These are phyloP conservation scores for Drosophila leonis DNA, from an alignment of 2,888 invertebrate species.

Conservation along the genomic window DNA sequence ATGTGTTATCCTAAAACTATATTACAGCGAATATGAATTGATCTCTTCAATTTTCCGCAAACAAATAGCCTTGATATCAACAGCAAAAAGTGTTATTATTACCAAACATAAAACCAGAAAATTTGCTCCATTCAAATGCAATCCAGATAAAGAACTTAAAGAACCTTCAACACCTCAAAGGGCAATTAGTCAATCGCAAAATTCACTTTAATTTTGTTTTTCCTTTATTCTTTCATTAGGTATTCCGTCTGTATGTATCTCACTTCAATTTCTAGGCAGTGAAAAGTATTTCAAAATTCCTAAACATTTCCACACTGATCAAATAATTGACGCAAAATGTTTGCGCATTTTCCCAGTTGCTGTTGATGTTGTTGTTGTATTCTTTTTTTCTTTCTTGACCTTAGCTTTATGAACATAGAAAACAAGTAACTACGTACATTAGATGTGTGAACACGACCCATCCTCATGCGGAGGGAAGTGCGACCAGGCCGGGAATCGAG, in stretches of 20 bases:
- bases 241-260: not conserved
- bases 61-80: not conserved
- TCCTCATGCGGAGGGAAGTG: slow-evolving; percentile 48
- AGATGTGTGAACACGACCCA: slow-evolving; percentile 73
- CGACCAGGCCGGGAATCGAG: slow-evolving; percentile 61
- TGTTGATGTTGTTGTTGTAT: slow-evolving; percentile 11
- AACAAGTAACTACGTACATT: slow-evolving; percentile 71
- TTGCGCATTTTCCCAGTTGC: slow-evolving; percentile 47
- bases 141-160: not conserved
- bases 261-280: not conserved
- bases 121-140: not conserved
- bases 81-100: not conserved
- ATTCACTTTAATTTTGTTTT: not conserved
- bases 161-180: not conserved
- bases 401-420: slow-evolving; percentile 70
- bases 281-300: not conserved
- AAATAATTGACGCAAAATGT: slow-evolving; percentile 71
- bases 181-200: not conserved
- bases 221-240: not conserved
- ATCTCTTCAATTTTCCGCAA: not conserved
- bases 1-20: not conserved
- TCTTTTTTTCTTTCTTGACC: slow-evolving; percentile 50
- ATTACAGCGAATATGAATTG: not conserved
- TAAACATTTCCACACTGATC: slow-evolving; percentile 54
- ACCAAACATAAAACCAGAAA: not conserved